phyloP scores from a whole-genome alignment of 2,797 vertebrate genomes.

The Jordanella pulchra region DNA sequence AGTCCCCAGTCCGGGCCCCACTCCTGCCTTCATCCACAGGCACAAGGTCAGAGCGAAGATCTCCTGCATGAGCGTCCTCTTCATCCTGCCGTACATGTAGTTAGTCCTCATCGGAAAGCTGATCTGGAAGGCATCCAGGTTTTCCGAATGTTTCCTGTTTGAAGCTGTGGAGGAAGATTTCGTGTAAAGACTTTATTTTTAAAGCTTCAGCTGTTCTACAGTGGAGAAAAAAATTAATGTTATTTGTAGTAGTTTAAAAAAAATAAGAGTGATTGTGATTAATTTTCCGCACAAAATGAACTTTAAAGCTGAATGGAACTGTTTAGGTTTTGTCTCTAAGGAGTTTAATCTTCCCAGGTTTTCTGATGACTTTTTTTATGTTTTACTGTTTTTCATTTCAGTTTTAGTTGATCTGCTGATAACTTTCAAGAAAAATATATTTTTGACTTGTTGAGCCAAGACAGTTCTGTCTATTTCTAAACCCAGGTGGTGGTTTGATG shows the following conservation, averaged over 20 bases:
- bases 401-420: not conserved
- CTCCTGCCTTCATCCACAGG: slow-evolving; percentile 84
- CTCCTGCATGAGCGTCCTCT: slow-evolving; percentile 81
- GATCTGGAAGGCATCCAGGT: slow-evolving; percentile 80
- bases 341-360: not conserved
- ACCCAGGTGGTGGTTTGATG: not conserved
- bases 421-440: not conserved
- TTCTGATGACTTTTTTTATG: not conserved
- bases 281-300: not conserved
- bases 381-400: not conserved
- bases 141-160: slow-evolving; percentile 63
- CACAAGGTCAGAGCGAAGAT: slow-evolving; percentile 86
- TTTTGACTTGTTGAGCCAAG: not conserved
- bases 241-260: not conserved
- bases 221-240: not conserved
- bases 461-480: not conserved
- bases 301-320: not conserved
- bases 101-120: slow-evolving; percentile 87
- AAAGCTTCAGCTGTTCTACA: not conserved
- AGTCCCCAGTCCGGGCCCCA: slow-evolving; percentile 80
- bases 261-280: not conserved
- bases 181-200: not conserved
- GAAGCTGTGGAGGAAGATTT: slow-evolving; percentile 58
- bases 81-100: slow-evolving; percentile 85
- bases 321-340: not conserved